phyloP scores from a whole-genome alignment of 2,113 vertebrate genomes.

The Maccullochella peelii region DNA sequence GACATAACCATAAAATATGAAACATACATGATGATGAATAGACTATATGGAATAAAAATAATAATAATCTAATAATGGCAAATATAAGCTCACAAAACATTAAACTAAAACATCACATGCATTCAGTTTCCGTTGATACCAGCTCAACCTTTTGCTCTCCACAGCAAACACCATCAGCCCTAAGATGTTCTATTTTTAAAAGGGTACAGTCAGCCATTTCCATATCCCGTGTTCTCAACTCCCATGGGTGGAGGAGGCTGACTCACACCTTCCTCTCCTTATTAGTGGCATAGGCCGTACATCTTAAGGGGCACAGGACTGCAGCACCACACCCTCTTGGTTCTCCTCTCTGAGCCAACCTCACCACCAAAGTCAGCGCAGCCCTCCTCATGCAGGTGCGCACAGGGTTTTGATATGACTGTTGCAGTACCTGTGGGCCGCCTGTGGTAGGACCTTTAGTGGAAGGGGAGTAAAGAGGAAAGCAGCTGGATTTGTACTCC shows the following conservation, averaged over 20 bases:
- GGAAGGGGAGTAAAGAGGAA: background rate
- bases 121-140: background rate
- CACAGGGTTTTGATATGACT: background rate
- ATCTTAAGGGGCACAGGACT: slow-evolving; percentile 22
- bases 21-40: background rate
- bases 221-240: background rate
- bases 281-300: slow-evolving; percentile 1
- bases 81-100: background rate
- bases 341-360: slow-evolving; percentile 16
- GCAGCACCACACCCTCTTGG: slow-evolving; percentile 39
- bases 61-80: background rate
- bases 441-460: slow-evolving; percentile 50
- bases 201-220: slow-evolving; percentile 37
- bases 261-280: slow-evolving; percentile 37
- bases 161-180: background rate
- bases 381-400: background rate
- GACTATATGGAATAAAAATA: background rate
- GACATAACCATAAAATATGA: background rate
- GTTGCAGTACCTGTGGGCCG: slow-evolving; percentile 35
- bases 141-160: background rate
- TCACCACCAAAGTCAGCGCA: background rate
- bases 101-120: background rate
- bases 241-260: slow-evolving; percentile 33
- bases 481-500: slow-evolving; percentile 58
- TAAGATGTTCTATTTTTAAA: slow-evolving; percentile 31